Evolutionary conservation across 2,888 invertebrate species (phyloP).

Genomic region (Noctua comes): DNA sequence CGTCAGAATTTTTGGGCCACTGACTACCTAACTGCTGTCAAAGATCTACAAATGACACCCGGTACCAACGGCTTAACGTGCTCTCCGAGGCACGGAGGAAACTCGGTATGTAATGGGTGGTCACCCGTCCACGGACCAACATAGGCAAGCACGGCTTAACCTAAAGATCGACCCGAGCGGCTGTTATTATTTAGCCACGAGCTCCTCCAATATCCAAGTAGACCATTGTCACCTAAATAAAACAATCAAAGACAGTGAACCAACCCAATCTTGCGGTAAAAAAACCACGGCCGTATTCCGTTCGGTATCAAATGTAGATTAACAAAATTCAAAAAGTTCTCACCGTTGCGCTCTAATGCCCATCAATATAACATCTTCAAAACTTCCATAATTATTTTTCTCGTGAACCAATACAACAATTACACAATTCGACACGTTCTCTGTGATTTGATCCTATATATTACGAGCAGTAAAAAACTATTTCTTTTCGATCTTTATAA

Average conservation of each 20-base stretch:
- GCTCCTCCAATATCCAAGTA: background rate
- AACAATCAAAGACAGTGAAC: slow-evolving; percentile 66
- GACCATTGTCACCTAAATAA: slow-evolving; percentile 57
- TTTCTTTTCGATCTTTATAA: slow-evolving; percentile 76
- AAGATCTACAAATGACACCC: too few relatives aligned
- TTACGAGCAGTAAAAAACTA: slow-evolving; percentile 77
- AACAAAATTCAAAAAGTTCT: slow-evolving; percentile 86
- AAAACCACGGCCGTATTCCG: slow-evolving; percentile 79
- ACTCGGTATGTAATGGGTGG: too few relatives aligned
- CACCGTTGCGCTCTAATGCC: slow-evolving; percentile 87
- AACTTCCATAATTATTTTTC: slow-evolving; percentile 87
- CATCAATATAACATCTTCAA: slow-evolving; percentile 82
- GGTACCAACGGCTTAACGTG: too few relatives aligned
- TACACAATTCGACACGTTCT: slow-evolving; percentile 86
- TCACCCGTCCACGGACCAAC: too few relatives aligned
- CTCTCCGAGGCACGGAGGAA: too few relatives aligned
- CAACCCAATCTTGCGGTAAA: slow-evolving; percentile 75
- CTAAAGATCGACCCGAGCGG: too few relatives aligned
- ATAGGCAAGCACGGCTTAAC: too few relatives aligned
- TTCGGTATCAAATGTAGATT: slow-evolving; percentile 85
- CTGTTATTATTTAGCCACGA: too few relatives aligned
- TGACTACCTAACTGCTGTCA: too few relatives aligned
- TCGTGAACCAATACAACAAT: slow-evolving; percentile 88
- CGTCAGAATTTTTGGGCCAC: too few relatives aligned
- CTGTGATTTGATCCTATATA: slow-evolving; percentile 79